These are phyloP conservation scores for Grapholita molesta DNA, from an alignment of 1,140 invertebrate genomes.

Conservation along the genomic window DNA sequence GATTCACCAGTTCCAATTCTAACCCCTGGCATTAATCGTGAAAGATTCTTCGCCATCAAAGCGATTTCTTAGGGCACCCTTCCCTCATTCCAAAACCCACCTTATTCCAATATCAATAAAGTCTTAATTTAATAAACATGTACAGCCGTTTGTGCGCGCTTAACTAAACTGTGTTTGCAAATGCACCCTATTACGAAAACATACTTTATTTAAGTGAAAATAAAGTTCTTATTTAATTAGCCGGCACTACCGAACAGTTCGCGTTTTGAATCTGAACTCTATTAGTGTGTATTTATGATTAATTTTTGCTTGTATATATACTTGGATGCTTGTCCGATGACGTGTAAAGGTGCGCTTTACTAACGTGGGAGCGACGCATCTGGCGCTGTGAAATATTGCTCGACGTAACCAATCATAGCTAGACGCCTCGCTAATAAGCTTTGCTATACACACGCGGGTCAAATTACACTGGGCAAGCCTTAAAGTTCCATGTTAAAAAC, in stretches of 20 bases:
- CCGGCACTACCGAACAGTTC: not conserved
- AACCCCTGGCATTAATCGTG: not conserved
- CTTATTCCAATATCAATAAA: not conserved
- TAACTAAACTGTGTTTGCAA: no score
- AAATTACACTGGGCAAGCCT: not conserved
- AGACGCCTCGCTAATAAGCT: not conserved
- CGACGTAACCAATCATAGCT: not conserved
- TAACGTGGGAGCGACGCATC: not conserved
- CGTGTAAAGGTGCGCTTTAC: not conserved
- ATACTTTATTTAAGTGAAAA: not conserved
- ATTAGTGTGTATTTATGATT: not conserved
- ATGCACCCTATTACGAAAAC: not conserved
- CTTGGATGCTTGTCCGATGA: not conserved
- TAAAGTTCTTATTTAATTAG: not conserved
- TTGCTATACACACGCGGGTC: not conserved
- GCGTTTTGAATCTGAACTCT: not conserved
- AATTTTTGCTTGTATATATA: not conserved
- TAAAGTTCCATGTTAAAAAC: not conserved
- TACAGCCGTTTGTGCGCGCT: no score
- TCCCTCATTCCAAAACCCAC: not conserved
- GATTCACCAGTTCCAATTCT: not conserved
- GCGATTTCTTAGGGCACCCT: not conserved
- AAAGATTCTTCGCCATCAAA: not conserved
- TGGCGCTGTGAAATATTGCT: not conserved
- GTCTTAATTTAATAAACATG: not conserved